Conservation (phyloP, 2,888 invertebrate genomes). For the Sarcophaga variegata region DNA sequence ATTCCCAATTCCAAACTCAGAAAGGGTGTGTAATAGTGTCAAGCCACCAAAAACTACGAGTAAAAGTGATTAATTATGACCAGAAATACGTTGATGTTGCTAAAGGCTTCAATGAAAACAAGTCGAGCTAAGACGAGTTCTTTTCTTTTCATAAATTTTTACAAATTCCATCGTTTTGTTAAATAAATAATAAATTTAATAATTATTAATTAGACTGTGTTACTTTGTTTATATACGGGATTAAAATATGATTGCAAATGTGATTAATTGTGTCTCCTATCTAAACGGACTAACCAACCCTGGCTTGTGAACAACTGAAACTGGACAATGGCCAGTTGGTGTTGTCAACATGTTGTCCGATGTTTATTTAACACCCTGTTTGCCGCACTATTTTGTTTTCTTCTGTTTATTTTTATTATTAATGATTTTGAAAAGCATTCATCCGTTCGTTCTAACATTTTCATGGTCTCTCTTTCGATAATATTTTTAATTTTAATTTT, state of each 20-base stretch:
- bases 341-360: not conserved
- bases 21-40: slow-evolving; percentile 16
- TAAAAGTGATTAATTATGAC: not conserved
- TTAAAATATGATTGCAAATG: slow-evolving; percentile 31
- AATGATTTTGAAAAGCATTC: not conserved
- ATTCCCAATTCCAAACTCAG: not conserved
- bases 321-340: slow-evolving; percentile 41
- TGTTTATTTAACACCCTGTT: slow-evolving; percentile 37
- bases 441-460: not conserved
- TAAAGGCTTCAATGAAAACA: too few relatives aligned
- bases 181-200: slow-evolving; percentile 9
- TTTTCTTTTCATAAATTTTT: too few relatives aligned
- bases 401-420: slow-evolving; percentile 19
- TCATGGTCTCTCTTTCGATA: too few relatives aligned
- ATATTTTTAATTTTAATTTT: too few relatives aligned
- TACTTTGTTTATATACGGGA: slow-evolving; percentile 19
- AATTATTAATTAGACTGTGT: slow-evolving; percentile 7
- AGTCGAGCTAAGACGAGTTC: too few relatives aligned
- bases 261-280: slow-evolving; percentile 26
- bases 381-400: not conserved
- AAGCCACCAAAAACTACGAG: not conserved
- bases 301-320: not conserved
- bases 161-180: not conserved
- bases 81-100: too few relatives aligned
- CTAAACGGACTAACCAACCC: not conserved